Conservation (phyloP, 1,140 invertebrate species). For the Hypsibius dujardini region DNA sequence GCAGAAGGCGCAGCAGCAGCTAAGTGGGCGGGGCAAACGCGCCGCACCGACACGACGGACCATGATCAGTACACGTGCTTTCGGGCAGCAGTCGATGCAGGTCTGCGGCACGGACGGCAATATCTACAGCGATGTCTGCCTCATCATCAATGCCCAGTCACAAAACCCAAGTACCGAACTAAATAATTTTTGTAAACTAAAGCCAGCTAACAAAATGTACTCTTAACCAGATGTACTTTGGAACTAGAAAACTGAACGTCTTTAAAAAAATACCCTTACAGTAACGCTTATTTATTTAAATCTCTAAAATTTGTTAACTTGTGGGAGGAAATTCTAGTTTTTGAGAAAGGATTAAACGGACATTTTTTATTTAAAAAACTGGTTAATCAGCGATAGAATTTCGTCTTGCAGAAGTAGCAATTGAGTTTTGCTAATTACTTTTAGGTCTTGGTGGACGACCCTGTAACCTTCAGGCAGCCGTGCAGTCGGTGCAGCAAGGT, state of each 20-base stretch:
- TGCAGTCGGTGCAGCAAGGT: not conserved
- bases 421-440: not conserved
- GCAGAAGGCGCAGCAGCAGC: too few relatives aligned
- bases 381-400: not conserved
- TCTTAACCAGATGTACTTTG: too few relatives aligned
- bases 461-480: not conserved
- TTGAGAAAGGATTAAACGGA: not conserved
- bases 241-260: too few relatives aligned
- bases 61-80: too few relatives aligned
- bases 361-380: not conserved
- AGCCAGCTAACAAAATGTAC: too few relatives aligned
- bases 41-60: too few relatives aligned
- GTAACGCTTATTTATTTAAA: too few relatives aligned
- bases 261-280: too few relatives aligned
- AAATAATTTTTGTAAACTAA: too few relatives aligned
- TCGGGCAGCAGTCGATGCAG: not conserved
- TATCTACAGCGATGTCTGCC: not conserved
- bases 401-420: not conserved
- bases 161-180: not conserved
- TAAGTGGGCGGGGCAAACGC: too few relatives aligned
- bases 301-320: too few relatives aligned
- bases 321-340: not conserved
- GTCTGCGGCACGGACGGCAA: not conserved
- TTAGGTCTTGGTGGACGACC: constrained; percentile 5
- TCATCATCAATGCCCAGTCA: constrained; percentile 1